Base-by-base conservation (phyloP, 2,113 vertebrate genomes). In the Xerus inauris region DNA sequence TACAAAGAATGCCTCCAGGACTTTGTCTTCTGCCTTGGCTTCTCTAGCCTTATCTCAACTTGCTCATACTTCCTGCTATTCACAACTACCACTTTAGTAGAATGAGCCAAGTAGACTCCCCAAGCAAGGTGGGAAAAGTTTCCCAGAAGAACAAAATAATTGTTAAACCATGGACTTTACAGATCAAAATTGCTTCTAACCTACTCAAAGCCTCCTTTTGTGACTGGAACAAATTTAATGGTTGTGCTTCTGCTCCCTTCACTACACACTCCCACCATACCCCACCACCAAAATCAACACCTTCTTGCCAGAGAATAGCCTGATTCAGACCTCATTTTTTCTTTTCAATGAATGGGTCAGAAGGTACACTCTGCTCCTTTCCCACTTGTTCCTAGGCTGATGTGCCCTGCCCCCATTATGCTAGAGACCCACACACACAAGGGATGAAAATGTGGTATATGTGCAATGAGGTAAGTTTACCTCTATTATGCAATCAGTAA, bases 241-340 rank as follows among this genome's bases (percentile, higher is more conserved):
- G 67, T 73, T 87, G 73, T 71, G 32, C 28, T 94, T 83, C 59
- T 95, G 26, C 75, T 89, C 28, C 38, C 71, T 87, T 92, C 38
- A 47, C 89, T 94, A 77, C 45, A 91, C 8, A 69, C 40, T 30
- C 77, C n/a, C 47, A 59, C 32, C n/a, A 75, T 38, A 83, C 62
- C 22, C 49, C 54, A 47, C 73, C 81, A 86, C 72, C 85, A 96
- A 96, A 95, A 97, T 94, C 77, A 96, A 97, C 88, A 95, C 77
- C 67, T 90, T 92, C 80, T 95, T 94, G 35, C 45, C 91, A 96
- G 30, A 94, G 67, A 94, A 95, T 95, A 92, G 71, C 42, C 88
- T 71, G 80, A 87, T 93, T 97, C 91, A 91, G 77, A 94, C 51
- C 26, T 95, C 84, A 81, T 71, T 81, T 91, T 85, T 97, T 51